These are phyloP conservation scores for Ephestia elutella DNA, from an alignment of 1,140 invertebrate genomes.

Conservation along the genomic window DNA sequence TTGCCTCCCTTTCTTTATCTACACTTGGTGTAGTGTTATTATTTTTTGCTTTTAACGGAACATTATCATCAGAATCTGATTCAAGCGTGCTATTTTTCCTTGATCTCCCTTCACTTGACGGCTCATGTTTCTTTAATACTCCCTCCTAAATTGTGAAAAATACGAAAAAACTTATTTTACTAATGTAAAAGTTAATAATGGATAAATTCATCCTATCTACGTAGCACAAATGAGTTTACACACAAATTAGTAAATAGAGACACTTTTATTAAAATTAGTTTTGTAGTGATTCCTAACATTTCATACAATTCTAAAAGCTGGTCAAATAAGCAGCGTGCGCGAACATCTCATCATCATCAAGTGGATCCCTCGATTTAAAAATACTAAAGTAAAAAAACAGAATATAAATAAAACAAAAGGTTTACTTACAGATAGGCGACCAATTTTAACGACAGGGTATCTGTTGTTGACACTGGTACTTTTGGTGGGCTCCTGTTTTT, in stretches of 20 bases:
- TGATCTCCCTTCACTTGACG: slow-evolving; percentile 46
- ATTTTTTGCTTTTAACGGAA: slow-evolving; percentile 62
- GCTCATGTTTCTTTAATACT: slow-evolving; percentile 63
- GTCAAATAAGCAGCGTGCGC: too few relatives aligned
- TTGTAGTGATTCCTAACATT: too few relatives aligned
- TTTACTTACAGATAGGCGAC: slow-evolving; percentile 58
- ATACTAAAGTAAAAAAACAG: slow-evolving; percentile 4
- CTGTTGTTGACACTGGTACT: slow-evolving; percentile 57
- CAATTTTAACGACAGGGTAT: slow-evolving; percentile 63
- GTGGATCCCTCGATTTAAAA: background rate
- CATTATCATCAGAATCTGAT: slow-evolving; percentile 71
- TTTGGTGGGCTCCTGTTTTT: slow-evolving; percentile 60
- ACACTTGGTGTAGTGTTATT: slow-evolving; percentile 40
- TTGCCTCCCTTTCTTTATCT: slow-evolving; percentile 70
- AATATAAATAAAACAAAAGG: background rate
- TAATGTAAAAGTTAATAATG: background rate
- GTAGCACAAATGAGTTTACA: too few relatives aligned
- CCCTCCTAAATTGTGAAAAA: slow-evolving; percentile 50
- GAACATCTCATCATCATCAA: too few relatives aligned
- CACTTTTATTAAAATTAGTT: too few relatives aligned
- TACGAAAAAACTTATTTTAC: background rate
- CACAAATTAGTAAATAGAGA: too few relatives aligned
- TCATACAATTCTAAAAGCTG: too few relatives aligned
- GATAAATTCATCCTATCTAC: too few relatives aligned
- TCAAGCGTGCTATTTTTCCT: slow-evolving; percentile 66